phyloP scores from a whole-genome alignment of 1,140 invertebrate genomes.

The Phymastichus coffea region DNA sequence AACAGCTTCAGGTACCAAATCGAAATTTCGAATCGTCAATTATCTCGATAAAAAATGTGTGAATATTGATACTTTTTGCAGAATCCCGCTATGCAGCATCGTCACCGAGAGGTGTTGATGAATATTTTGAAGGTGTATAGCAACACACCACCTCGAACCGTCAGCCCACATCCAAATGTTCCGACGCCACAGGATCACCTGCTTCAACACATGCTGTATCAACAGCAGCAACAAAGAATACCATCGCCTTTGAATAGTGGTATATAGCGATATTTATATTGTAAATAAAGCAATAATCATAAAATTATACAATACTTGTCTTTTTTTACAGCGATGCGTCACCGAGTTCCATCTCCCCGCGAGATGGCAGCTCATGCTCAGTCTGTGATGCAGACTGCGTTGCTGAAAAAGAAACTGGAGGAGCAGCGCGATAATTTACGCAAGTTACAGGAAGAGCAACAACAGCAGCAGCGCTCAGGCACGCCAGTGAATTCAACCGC shows the following conservation, averaged over 20 bases:
- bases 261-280: conserved; percentile 31
- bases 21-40: too few relatives aligned
- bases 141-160: conserved; percentile 53
- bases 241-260: conserved; percentile 57
- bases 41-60: not conserved
- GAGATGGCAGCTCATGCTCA: conserved; percentile 81
- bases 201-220: conserved; percentile 50
- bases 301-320: too few relatives aligned
- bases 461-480: conserved; percentile 47
- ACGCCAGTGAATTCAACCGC: conserved; percentile 49
- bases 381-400: conserved; percentile 77
- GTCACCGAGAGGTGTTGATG: conserved; percentile 70
- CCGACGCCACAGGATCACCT: conserved; percentile 49
- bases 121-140: conserved; percentile 65
- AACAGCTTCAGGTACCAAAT: conserved; percentile 62
- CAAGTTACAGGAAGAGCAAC: conserved; percentile 71
- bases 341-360: conserved; percentile 77
- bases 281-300: too few relatives aligned
- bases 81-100: conserved; percentile 70
- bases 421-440: conserved; percentile 81
- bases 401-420: conserved; percentile 84
- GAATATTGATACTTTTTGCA: conserved; percentile 33
- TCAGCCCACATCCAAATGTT: conserved; percentile 56
- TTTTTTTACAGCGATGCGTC: conserved; percentile 59
- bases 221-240: conserved; percentile 52